Conservation (phyloP, 1,140 invertebrate genomes). For the Drosophila grimshawi region DNA sequence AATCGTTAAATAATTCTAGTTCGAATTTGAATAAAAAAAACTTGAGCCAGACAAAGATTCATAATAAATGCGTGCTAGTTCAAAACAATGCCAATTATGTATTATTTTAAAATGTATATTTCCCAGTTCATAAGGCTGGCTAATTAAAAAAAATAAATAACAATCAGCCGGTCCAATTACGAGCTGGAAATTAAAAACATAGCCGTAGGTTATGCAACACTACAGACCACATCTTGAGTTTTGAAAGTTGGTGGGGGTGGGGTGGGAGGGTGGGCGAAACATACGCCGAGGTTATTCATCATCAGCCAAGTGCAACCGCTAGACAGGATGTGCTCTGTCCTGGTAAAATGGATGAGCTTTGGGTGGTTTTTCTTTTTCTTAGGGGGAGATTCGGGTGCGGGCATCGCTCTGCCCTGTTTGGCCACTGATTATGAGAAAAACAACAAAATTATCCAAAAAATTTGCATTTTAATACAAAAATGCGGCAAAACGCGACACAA, state of each 20-base stretch:
- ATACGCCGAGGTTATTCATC: constrained; percentile 73
- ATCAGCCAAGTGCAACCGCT: constrained; percentile 75
- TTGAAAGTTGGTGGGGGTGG: background rate
- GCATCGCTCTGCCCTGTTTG: constrained; percentile 20
- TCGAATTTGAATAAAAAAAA: too few relatives aligned
- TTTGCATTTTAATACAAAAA: constrained; percentile 82
- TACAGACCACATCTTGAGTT: constrained; percentile 8
- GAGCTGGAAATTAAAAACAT: constrained; percentile 45
- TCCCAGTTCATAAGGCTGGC: background rate
- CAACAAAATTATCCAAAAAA: constrained; percentile 80
- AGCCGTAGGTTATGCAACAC: constrained; percentile 37
- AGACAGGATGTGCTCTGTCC: constrained; percentile 38
- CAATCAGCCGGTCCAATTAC: constrained; percentile 44
- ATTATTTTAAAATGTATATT: background rate
- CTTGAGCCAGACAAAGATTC: too few relatives aligned
- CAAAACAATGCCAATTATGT: background rate
- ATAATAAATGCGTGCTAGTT: too few relatives aligned
- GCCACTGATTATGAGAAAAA: constrained; percentile 75
- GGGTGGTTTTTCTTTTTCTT: constrained; percentile 9
- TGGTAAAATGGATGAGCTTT: constrained; percentile 9
- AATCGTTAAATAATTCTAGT: too few relatives aligned
- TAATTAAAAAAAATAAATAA: constrained; percentile 51
- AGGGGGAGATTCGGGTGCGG: background rate
- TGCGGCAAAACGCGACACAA: constrained; percentile 31
- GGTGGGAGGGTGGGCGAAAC: constrained; percentile 19